Evolutionary conservation across 2,888 invertebrate genomes (phyloP), one percentile per base, ranked within the genome.

Genomic region (Bellardia pandia): DNA sequence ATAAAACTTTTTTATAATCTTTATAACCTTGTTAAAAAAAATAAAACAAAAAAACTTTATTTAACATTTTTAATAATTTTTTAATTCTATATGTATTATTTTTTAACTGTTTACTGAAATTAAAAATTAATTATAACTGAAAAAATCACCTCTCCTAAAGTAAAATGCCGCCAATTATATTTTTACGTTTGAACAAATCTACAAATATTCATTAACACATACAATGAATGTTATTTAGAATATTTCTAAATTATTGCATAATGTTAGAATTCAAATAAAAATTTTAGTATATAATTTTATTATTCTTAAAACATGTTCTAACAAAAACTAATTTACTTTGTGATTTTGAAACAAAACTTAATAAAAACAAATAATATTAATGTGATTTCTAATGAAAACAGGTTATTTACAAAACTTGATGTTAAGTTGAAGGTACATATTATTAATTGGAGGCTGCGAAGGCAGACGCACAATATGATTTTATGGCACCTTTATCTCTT

Each of bases 221-320:
- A 16, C 56, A 56, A 56, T 51, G 7, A 23, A 9, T 56, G 16
- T 56, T 56, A 56, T 56, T 56, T 56, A 56, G 23, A 56, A 56
- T 23, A 16, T 56, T 23, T 56, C 16, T 23, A 56, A 16, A 56
- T 56, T 56, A 56, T 56, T 56, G 56, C 56, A 56, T 56, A 56
- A 56, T 23, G 23, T 23, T 16, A 23, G 9, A 23, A 23, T 56
- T 56, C 16, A 56, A 8, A 56, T 23, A 23, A 23, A 23, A 23
- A 23, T 23, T 23, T 23, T 51, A 56, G 8, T 56, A 16, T 51
- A 75, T 62, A 75, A 75, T 23, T 53, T 40, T 33, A 16, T 13
- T 37, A 58, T 58, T 16, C 23, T 23, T 56, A 53, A 77, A 77
- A 77, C 76, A 66, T 66, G 76, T 77, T 77, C 40, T 40, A 77